Conservation (phyloP, 2,113 vertebrate species). For the Thermophis baileyi region DNA sequence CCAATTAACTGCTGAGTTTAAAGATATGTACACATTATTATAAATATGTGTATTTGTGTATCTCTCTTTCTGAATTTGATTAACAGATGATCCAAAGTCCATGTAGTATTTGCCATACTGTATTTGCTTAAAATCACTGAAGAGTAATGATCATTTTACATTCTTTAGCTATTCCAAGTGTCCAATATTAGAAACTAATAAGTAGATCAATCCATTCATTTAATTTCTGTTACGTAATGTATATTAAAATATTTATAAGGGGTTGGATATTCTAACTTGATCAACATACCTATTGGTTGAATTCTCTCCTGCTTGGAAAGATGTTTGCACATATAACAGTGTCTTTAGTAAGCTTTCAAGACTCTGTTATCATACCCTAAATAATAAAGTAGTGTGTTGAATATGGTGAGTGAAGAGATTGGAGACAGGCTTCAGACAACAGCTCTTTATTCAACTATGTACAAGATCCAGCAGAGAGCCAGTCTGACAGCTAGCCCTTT, state of each 20-base stretch:
- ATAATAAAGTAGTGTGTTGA: background rate
- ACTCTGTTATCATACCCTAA: background rate
- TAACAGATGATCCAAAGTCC: background rate
- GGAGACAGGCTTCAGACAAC: no score
- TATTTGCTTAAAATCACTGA: background rate
- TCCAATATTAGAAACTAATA: background rate
- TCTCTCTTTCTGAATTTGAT: background rate
- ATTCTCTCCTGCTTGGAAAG: background rate
- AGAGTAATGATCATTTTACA: background rate
- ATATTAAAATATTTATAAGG: background rate
- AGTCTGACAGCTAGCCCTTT: no score
- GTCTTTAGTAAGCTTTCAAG: background rate
- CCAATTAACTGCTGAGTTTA: background rate
- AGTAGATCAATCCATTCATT: background rate
- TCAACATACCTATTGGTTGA: background rate
- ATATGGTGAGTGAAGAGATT: no score
- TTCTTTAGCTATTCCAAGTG: background rate
- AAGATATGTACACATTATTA: background rate
- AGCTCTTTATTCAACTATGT: no score
- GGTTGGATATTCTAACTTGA: background rate
- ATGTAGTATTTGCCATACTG: background rate
- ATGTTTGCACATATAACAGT: background rate
- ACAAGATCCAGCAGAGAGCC: no score
- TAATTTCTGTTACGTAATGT: background rate
- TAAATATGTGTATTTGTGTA: background rate